Conservation (phyloP, 1,140 invertebrate species). For the Portunus trituberculatus region DNA sequence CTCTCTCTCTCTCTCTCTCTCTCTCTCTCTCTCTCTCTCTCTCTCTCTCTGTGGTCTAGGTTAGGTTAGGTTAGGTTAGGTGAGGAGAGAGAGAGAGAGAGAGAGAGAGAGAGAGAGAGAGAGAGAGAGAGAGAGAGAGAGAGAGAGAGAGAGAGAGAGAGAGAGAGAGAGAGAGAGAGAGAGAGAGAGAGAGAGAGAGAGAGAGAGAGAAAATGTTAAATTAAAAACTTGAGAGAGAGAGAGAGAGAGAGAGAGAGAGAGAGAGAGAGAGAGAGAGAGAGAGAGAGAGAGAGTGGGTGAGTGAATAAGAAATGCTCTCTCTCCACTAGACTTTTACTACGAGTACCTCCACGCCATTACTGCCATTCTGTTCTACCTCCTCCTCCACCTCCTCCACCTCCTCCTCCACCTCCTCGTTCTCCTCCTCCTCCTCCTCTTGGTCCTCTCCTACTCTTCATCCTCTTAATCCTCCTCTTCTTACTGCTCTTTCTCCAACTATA, state of each 20-base stretch:
- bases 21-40: too few relatives aligned
- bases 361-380: too few relatives aligned
- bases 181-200: constrained; percentile 11
- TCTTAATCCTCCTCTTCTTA: too few relatives aligned
- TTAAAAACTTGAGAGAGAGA: neutral
- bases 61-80: neutral
- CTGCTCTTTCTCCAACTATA: too few relatives aligned
- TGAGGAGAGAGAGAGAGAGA: neutral
- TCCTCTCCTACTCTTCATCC: too few relatives aligned
- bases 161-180: neutral
- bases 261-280: constrained; percentile 11
- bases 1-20: too few relatives aligned
- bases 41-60: too few relatives aligned
- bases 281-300: neutral
- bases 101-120: neutral
- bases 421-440: neutral
- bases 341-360: too few relatives aligned
- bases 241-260: neutral
- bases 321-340: neutral
- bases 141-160: too few relatives aligned
- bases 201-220: neutral
- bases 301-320: neutral
- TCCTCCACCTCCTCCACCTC: too few relatives aligned
- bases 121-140: neutral
- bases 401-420: neutral